Evolutionary conservation across 30 jellyfish, hydroid and myxozoan genomes (phyloP).

Genomic region (Mastigias papua): DNA sequence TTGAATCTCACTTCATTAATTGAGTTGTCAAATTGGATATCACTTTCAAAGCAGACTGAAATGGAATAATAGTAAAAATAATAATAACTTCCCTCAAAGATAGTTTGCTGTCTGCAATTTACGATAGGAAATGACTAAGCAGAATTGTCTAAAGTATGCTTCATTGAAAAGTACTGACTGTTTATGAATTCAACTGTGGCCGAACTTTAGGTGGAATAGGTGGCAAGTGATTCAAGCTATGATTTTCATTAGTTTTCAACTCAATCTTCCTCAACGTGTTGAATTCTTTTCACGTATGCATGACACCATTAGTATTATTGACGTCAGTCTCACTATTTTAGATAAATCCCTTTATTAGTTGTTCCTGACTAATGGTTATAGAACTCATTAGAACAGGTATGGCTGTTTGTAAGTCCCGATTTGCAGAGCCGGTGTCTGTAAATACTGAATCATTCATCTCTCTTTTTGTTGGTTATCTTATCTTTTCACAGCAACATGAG

Average conservation of each 20-base stretch:
- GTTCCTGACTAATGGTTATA: background rate
- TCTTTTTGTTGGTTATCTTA: background rate
- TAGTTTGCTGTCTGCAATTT: too few species aligned
- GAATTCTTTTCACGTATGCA: background rate
- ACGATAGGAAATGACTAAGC: too few species aligned
- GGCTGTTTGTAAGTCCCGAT: background rate
- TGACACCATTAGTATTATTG: background rate
- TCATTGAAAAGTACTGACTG: too few species aligned
- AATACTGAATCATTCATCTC: background rate
- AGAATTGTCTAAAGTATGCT: too few species aligned
- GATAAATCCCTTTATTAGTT: background rate
- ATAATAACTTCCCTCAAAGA: too few species aligned
- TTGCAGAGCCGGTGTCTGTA: background rate
- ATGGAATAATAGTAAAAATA: too few species aligned
- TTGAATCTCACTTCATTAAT: conserved; percentile 52
- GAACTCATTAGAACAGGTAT: background rate
- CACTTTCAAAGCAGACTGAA: conserved; percentile 36
- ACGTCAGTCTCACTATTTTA: background rate
- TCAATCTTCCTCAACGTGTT: background rate
- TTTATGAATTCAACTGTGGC: too few species aligned
- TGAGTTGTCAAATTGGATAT: conserved; percentile 48
- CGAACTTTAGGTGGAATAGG: too few species aligned
- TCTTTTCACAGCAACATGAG: background rate
- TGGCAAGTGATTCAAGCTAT: too few species aligned
- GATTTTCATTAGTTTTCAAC: too few species aligned